phyloP scores from a whole-genome alignment of 2,797 vertebrate species.

The Lophius americanus region DNA sequence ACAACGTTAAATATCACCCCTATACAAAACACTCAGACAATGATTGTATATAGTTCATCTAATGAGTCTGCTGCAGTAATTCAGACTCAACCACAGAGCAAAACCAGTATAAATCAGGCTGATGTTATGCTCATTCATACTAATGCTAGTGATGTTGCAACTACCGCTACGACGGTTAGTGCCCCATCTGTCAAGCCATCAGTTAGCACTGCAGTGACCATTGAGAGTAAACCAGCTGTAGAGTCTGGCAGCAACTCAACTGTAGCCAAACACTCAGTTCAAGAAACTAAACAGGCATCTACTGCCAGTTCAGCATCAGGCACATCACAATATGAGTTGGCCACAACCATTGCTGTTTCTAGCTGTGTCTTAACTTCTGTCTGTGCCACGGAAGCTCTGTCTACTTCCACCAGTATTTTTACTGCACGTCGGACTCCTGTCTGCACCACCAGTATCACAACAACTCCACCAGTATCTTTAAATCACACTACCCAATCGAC shows the following conservation, averaged over 20 bases:
- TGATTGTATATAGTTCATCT: slow-evolving; percentile 50
- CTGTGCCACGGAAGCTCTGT: slow-evolving; percentile 29
- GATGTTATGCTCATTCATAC: slow-evolving; percentile 30
- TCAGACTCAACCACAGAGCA: slow-evolving; percentile 52
- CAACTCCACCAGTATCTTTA: slow-evolving; percentile 35
- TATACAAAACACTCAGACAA: slow-evolving; percentile 52
- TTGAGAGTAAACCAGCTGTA: slow-evolving; percentile 47
- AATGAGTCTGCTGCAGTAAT: slow-evolving; percentile 30
- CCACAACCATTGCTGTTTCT: slow-evolving; percentile 41
- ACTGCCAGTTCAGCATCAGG: slow-evolving; percentile 17
- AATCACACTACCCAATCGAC: slow-evolving; percentile 40
- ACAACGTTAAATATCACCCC: slow-evolving; percentile 32
- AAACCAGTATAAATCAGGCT: slow-evolving; percentile 42
- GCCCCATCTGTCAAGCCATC: slow-evolving; percentile 33
- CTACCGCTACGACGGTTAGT: slow-evolving; percentile 38
- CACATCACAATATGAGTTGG: slow-evolving; percentile 47
- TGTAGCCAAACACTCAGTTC: slow-evolving; percentile 38
- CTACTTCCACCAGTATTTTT: slow-evolving; percentile 37
- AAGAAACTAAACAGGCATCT: slow-evolving; percentile 48
- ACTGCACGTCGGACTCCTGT: slow-evolving; percentile 37
- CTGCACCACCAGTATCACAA: slow-evolving; percentile 38
- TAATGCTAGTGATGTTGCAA: slow-evolving; percentile 17
- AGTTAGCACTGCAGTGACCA: slow-evolving; percentile 23
- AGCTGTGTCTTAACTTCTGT: slow-evolving; percentile 45
- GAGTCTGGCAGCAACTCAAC: slow-evolving; percentile 38